Evolutionary conservation across 2,888 invertebrate genomes (phyloP), one percentile per base, ranked within the genome.

Genomic region (Criorhina ranunculi): DNA sequence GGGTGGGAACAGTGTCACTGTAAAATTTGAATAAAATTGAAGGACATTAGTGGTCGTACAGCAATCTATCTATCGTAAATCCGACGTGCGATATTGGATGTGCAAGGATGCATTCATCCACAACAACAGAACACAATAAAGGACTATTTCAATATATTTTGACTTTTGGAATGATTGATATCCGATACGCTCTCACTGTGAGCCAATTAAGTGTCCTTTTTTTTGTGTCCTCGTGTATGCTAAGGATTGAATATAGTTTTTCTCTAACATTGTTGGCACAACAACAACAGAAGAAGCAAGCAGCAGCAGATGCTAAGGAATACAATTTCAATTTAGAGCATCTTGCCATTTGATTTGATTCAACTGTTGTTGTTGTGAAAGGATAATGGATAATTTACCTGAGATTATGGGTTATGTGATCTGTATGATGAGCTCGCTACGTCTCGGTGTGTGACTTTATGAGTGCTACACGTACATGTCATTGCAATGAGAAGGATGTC

Each of bases 271-370:
- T 76, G 82, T 82, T 82, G 82, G 55, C 78, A 67, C 72, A 83
- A 83, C 79, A 79, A 62, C 62, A 73, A 73, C 78, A 67, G 46
- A 24, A 60, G 53, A 59, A 59, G 42, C 24, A 83, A 57, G 12
- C 53, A 78, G 24, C 64, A 69, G 85, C 80, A 80, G 85, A 79
- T 85, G 85, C 33, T 67, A 66, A 55, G 51, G 55, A 80, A 76
- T 80, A 76, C 80, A 64, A 79, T 85, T 75, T 72, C 66, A 85
- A 85, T 85, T 85, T 80, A 70, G 80, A 85, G 80, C 85, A 85
- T 85, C 75, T 85, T 80, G 64, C 80, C 62, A 53, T 85, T 75
- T 75, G 49, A 83, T 73, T 83, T 75, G 69, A 79, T 59, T 59
- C 77, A 70, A 19, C 35, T 59, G 62, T 29, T 55, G 67, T 12